Percentiles rank a stretch among this genome's conserved stretches.
phyloP scores from a whole-genome alignment of 2,113 vertebrate species.

The Zosterops lateralis region DNA sequence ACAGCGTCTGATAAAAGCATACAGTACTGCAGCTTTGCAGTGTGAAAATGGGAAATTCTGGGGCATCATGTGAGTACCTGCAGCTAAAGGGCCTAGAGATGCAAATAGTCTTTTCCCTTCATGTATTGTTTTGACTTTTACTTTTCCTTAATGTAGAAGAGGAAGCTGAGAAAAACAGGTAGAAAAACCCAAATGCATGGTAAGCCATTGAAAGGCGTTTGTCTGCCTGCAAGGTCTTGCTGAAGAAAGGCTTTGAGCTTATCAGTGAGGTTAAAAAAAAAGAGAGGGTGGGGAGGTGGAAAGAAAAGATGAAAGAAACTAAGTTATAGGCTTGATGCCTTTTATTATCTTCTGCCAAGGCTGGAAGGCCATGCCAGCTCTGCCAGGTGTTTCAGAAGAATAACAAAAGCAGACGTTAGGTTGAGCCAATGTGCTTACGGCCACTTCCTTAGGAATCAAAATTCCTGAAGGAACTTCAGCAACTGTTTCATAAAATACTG shows the following conservation, averaged over 20 bases:
- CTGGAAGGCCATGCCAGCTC: background rate
- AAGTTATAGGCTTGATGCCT: background rate
- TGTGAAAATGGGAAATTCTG: background rate
- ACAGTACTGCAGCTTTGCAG: background rate
- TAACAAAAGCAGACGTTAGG: background rate
- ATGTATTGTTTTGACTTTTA: background rate
- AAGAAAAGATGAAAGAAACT: background rate
- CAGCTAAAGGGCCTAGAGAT: background rate
- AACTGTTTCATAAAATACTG: background rate
- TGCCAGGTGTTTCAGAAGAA: slow-evolving; percentile 30
- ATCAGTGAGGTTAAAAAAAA: background rate
- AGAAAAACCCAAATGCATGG: background rate
- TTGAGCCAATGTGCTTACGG: background rate
- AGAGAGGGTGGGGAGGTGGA: accelerated
- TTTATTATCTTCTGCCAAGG: slow-evolving; percentile 22
- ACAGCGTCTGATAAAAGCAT: background rate
- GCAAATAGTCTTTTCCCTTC: background rate
- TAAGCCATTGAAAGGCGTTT: background rate
- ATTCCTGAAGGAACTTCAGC: background rate
- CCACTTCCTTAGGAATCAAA: background rate
- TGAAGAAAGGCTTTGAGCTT: slow-evolving; percentile 7
- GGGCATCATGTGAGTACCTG: background rate
- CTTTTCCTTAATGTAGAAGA: background rate
- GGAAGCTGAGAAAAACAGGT: background rate
- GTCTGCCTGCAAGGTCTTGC: background rate